Percentiles rank a stretch among this genome's conserved stretches.
Evolutionary conservation across 1,140 invertebrate species (phyloP).

Genomic region (Zophobas atratus): DNA sequence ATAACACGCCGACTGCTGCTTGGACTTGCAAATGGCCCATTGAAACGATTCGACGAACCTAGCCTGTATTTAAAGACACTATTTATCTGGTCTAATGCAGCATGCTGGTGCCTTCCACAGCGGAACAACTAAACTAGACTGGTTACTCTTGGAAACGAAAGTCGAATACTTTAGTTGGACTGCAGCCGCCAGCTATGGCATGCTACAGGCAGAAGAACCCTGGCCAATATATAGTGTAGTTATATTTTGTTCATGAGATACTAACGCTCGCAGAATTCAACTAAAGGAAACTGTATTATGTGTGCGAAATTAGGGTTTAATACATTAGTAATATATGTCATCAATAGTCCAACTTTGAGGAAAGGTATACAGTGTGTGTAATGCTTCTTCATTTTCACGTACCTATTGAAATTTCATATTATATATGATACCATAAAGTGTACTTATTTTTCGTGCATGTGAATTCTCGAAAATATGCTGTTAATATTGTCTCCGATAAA

Average conservation of each 20-base stretch:
- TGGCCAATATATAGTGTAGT: conserved; percentile 55
- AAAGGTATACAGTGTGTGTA: too few species aligned
- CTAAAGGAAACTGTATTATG: too few species aligned
- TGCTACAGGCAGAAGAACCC: conserved; percentile 57
- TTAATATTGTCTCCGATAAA: too few species aligned
- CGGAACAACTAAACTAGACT: conserved; percentile 32
- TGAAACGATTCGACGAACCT: conserved; percentile 1
- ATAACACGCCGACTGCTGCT: conserved; percentile 46
- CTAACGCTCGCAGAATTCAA: not conserved
- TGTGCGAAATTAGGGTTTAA: too few species aligned
- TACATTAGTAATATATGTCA: too few species aligned
- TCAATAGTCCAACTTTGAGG: too few species aligned
- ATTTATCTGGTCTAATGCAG: conserved; percentile 41
- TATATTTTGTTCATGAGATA: conserved; percentile 50
- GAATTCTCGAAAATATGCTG: too few species aligned
- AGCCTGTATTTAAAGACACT: not conserved
- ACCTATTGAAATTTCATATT: too few species aligned
- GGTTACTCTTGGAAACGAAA: not conserved
- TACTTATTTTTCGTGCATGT: too few species aligned
- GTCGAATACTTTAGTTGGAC: conserved; percentile 23
- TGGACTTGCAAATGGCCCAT: conserved; percentile 49
- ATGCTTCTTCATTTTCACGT: too few species aligned
- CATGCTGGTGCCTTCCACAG: conserved; percentile 51
- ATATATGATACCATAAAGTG: too few species aligned
- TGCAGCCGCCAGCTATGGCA: conserved; percentile 52